Conservation (phyloP, 1,140 invertebrate genomes). For the Aphaenogaster rudis region DNA sequence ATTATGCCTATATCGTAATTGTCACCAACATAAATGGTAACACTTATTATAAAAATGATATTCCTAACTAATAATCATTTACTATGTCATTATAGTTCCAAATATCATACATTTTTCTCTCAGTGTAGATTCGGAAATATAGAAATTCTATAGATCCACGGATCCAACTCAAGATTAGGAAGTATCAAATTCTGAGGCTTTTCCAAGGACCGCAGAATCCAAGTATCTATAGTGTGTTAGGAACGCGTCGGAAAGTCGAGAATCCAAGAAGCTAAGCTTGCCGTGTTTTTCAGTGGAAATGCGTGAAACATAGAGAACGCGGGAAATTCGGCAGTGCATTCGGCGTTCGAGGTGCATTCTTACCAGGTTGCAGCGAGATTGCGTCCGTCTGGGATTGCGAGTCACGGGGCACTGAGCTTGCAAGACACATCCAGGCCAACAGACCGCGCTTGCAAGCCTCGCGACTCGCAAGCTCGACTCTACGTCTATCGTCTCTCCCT, state of each 20-base stretch:
- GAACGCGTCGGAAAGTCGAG: not conserved
- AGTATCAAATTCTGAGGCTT: not conserved
- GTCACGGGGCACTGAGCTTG: slow-evolving; percentile 83
- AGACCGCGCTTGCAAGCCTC: slow-evolving; percentile 72
- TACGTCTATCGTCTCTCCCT: slow-evolving; percentile 71
- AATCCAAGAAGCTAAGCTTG: not conserved
- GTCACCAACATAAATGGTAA: no score
- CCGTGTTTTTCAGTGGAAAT: not conserved
- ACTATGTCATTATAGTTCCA: no score
- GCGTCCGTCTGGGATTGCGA: slow-evolving; percentile 82
- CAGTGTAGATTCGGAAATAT: not conserved
- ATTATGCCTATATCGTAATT: no score
- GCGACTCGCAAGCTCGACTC: slow-evolving; percentile 72
- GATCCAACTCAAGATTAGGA: not conserved
- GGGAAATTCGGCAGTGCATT: slow-evolving; percentile 15
- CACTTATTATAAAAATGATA: no score
- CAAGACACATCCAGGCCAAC: slow-evolving; percentile 82
- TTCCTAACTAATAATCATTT: no score
- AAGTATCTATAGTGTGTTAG: not conserved
- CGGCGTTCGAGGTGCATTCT: slow-evolving; percentile 32
- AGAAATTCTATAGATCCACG: not conserved
- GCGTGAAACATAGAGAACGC: slow-evolving; percentile 14
- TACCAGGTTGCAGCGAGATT: slow-evolving; percentile 61
- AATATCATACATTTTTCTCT: no score
- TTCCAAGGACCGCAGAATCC: not conserved